Evolutionary conservation across 64 coral and sea anemone genomes (phyloP).

Genomic region (Pachyseris speciosa): DNA sequence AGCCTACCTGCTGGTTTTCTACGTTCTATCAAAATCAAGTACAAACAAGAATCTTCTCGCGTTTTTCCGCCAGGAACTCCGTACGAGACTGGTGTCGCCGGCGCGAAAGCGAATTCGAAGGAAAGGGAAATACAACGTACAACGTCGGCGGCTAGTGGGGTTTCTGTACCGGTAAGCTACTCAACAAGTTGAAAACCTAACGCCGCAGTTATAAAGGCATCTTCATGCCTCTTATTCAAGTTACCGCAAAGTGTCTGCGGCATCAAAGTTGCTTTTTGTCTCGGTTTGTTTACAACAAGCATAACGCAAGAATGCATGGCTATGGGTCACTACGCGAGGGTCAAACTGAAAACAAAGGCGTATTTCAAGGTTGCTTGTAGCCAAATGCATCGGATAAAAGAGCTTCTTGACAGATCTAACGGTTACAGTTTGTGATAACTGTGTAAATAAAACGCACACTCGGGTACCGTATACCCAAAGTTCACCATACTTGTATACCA

Average conservation of each 20-base stretch:
- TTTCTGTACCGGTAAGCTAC: constrained; percentile 10
- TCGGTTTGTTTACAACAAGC: constrained; percentile 28
- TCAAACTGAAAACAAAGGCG: too few relatives aligned
- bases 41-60: constrained; percentile 87
- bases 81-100: not conserved
- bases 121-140: constrained; percentile 19
- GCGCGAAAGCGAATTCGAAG: not conserved
- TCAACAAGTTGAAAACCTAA: not conserved
- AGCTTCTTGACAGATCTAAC: too few relatives aligned
- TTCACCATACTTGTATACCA: too few relatives aligned
- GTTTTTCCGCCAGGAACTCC: constrained; percentile 84
- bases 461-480: too few relatives aligned
- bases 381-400: too few relatives aligned
- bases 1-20: constrained; percentile 97
- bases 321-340: not conserved
- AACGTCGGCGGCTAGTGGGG: constrained; percentile 48
- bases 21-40: constrained; percentile 94
- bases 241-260: too few relatives aligned
- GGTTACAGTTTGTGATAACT: too few relatives aligned
- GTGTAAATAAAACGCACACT: too few relatives aligned
- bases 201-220: not conserved
- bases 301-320: too few relatives aligned
- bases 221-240: not conserved
- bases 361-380: too few relatives aligned
- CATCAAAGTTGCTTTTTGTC: not conserved